Conservation (phyloP, 2,888 invertebrate species). For the Nasonovia ribisnigri region DNA sequence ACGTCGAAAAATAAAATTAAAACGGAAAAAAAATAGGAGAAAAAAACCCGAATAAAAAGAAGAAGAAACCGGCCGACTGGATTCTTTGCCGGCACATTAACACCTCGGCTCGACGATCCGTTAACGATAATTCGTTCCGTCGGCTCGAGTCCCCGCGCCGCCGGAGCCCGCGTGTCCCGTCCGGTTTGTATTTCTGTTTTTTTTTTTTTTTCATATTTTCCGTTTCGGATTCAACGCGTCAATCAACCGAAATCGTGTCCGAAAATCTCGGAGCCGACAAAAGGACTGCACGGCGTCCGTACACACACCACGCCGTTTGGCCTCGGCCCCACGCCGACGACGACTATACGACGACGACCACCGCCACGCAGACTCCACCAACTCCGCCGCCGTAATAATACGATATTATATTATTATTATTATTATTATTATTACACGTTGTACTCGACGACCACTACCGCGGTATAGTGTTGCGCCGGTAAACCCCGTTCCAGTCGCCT, state of each 20-base stretch:
- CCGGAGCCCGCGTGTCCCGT: slow-evolving; percentile 24
- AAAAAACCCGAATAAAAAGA: slow-evolving; percentile 39
- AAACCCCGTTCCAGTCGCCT: not conserved
- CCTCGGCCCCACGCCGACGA: slow-evolving; percentile 37
- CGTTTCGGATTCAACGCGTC: slow-evolving; percentile 64
- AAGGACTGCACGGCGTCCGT: slow-evolving; percentile 43
- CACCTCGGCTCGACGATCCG: slow-evolving; percentile 65
- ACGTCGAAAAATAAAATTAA: slow-evolving; percentile 40
- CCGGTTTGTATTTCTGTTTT: slow-evolving; percentile 14
- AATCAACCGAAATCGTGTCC: slow-evolving; percentile 64
- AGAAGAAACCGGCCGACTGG: slow-evolving; percentile 58
- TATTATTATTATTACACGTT: slow-evolving; percentile 2
- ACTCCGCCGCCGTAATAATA: not conserved
- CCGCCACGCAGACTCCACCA: not conserved
- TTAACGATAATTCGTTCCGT: slow-evolving; percentile 65
- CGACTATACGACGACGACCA: slow-evolving; percentile 6
- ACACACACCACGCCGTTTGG: slow-evolving; percentile 7
- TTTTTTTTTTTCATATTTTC: not conserved
- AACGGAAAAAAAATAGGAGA: slow-evolving; percentile 15
- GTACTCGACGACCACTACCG: slow-evolving; percentile 19
- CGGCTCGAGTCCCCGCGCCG: slow-evolving; percentile 32
- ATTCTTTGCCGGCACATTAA: slow-evolving; percentile 65
- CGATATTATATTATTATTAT: slow-evolving; percentile 8
- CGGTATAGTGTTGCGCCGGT: not conserved
- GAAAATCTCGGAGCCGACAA: slow-evolving; percentile 64